These are phyloP conservation scores for Daktulosphaira vitifoliae DNA, from an alignment of 1,140 invertebrate species.

Conservation along the genomic window DNA sequence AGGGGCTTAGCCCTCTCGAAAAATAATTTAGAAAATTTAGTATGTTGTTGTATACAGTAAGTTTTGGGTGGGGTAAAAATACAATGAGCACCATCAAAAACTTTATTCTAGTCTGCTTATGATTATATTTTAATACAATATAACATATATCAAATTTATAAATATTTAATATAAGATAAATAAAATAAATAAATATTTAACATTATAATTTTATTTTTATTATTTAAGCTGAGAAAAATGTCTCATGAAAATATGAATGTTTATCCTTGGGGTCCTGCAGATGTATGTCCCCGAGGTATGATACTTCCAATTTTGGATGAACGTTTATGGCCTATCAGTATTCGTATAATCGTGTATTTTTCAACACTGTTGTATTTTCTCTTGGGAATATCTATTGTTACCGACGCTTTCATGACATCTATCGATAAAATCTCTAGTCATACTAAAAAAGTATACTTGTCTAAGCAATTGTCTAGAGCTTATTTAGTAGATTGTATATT, in stretches of 20 bases:
- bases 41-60: too few relatives aligned
- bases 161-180: too few relatives aligned
- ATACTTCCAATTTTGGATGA: constrained; percentile 51
- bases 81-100: too few relatives aligned
- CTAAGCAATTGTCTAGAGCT: constrained; percentile 36
- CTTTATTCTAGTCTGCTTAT: too few relatives aligned
- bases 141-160: too few relatives aligned
- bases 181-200: too few relatives aligned
- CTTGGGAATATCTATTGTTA: constrained; percentile 53
- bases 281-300: constrained; percentile 47
- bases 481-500: constrained; percentile 35
- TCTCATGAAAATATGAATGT: constrained; percentile 30
- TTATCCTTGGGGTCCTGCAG: constrained; percentile 38
- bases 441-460: constrained; percentile 47
- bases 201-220: too few relatives aligned
- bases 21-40: too few relatives aligned
- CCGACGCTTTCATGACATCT: constrained; percentile 56
- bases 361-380: constrained; percentile 51
- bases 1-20: too few relatives aligned
- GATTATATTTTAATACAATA: too few relatives aligned
- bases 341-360: constrained; percentile 49
- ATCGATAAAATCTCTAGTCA: constrained; percentile 59
- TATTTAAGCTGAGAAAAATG: constrained; percentile 6
- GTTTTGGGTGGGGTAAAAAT: too few relatives aligned
- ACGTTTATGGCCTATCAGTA: constrained; percentile 46